Evolutionary conservation across 1,140 invertebrate genomes (phyloP), one percentile per base, ranked within the genome.

Genomic region (Cotesia vestalis): DNA sequence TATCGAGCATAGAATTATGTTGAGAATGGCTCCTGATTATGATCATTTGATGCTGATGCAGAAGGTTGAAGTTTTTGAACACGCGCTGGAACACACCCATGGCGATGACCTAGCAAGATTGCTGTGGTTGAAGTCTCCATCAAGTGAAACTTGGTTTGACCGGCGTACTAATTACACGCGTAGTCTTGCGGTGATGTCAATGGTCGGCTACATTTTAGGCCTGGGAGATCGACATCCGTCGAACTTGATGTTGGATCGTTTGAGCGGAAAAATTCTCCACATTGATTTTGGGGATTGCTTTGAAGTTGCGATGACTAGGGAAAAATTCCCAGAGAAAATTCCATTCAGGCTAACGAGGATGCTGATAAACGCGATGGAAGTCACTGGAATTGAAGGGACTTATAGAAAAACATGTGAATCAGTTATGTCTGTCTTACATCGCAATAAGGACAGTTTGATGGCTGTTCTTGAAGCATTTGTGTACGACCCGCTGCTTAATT

Each of bases 261-360:
- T 98, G 64, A 98, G 95, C 79, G 98, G 98, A 0, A 99, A 99
- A 88, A 98, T 99, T 76, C 87, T 99, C n/a, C 98, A 99, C 79
- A 99, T 99, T 75, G 98, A 99, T 86, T 99, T 99, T 85, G 98
- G 98, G 0, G 98, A 99, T 87, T 99, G 98, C 85, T 99, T 99
- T 85, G 98, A 99, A 88, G 98, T 99, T 12, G 98, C 98, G 1
- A 99, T 99, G 93, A 98, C 96, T 0, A 89, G 98, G 66, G 98
- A 99, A 79, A 99, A 99, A 83, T 99, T 99, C 84, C 98, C 98
- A 0, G 98, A 99, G 85, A 99, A 99, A 84, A 99, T 99, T 79
- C 98, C 98, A 0, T 99, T 99, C 89, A 88, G 98, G 11, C 86
- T 99, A 12, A 99, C 98, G 0, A 89, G 98, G 61, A 99, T 99